Evolutionary conservation across 35 echinoderm and acorn worm genomes (phyloP), one percentile per base, ranked within the genome.

Genomic region (Holothuria glaberrima): DNA sequence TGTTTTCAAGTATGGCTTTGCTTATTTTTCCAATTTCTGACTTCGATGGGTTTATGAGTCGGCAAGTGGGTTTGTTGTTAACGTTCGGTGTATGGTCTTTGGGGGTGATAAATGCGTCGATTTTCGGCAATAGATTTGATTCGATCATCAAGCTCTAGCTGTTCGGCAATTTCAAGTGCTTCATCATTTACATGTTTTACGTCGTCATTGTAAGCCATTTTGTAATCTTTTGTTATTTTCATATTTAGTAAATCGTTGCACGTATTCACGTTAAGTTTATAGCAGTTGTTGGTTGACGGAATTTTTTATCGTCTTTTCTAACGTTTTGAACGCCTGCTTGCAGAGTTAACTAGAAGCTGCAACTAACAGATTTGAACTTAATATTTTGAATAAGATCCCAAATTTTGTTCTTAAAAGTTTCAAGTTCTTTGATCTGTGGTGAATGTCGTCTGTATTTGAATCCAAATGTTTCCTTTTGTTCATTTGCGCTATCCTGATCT

Each of bases 381-480:
- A 65, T 65, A 20, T 65, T 4, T 65, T 26, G 72, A 26, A 76
- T 10, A 76, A 76, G 38, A 13, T 35, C 30, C 38, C 38, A 76
- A 21, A 46, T 76, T 46, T 67, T 76, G 25, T 76, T 32, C 20
- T 22, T 1, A 34, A 35, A 34, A 12, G 38, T 76, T 13, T 76
- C 21, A 76, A 32, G 38, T 35, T 76, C 38, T 75, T 31, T 75
- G 71, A 41, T 75, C 9, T 30, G 28, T 75, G 27, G 71, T 30
- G 26, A 31, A 10, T 0, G 27, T 0, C 71, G 10, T 65, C 71
- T 33, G 28, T 0, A 75, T 33, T 75, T 75, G 35, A 10, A 31
- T 19, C 27, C 28, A 20, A 75, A 30, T 5, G 69, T 72, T 72
- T 72, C 69, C 69, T 72, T 72, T 72, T 72, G n/a, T n/a, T n/a